A percentile compares a stretch with the other conserved stretches of the same genome.
phyloP scores from a whole-genome alignment of 2,888 invertebrate genomes.

The Standfussiana lucernea region DNA sequence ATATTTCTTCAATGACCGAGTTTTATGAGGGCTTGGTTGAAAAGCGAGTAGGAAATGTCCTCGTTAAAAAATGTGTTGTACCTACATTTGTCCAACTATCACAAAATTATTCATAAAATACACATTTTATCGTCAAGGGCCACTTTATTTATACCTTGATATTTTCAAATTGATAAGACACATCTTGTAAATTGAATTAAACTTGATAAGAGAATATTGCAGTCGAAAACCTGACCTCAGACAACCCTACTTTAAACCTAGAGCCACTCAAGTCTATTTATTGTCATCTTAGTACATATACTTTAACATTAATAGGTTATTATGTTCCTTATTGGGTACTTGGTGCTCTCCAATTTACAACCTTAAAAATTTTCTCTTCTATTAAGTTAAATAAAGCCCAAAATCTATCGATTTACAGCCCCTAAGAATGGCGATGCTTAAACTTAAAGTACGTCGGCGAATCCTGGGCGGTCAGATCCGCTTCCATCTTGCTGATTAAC shows the following conservation, averaged over 20 bases:
- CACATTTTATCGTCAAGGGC: conserved; percentile 18
- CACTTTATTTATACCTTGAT: conserved; percentile 11
- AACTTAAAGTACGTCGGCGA: background rate
- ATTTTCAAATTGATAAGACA: conserved; percentile 10
- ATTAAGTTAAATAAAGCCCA: background rate
- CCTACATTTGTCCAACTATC: background rate
- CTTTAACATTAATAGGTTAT: conserved; percentile 13
- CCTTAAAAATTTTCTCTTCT: background rate
- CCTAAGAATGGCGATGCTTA: background rate
- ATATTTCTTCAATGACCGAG: conserved; percentile 23
- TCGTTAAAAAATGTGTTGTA: background rate
- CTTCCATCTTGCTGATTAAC: background rate
- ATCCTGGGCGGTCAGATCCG: background rate
- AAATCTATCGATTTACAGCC: background rate
- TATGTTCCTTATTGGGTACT: conserved; percentile 3
- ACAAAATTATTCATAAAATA: background rate
- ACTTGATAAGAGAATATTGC: background rate
- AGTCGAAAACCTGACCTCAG: background rate
- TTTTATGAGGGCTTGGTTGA: background rate
- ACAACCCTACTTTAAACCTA: conserved; percentile 15
- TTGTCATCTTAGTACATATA: background rate
- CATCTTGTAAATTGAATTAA: conserved; percentile 8
- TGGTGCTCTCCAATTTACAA: background rate
- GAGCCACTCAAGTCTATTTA: conserved; percentile 2
- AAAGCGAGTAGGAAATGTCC: background rate